These are phyloP conservation scores for Drosophila mimetica DNA, from an alignment of 2,888 invertebrate species.

Conservation along the genomic window DNA sequence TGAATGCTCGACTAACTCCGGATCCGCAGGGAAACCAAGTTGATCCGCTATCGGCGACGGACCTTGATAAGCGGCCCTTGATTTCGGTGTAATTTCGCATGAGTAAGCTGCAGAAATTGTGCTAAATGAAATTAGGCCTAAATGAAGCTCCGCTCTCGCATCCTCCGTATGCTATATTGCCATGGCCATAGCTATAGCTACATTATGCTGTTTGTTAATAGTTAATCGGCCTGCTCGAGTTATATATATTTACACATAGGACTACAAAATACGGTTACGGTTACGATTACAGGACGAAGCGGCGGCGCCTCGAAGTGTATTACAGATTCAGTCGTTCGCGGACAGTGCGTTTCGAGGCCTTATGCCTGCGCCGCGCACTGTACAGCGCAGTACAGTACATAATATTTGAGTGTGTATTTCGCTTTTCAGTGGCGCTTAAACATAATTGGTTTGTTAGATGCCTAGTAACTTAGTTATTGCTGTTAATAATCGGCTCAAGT, in stretches of 20 bases:
- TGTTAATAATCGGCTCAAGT: slow-evolving; percentile 14
- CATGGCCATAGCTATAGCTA: slow-evolving; percentile 3
- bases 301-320: slow-evolving; percentile 14
- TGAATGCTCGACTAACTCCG: slow-evolving; percentile 1
- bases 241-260: slow-evolving; percentile 24
- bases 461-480: slow-evolving; percentile 32
- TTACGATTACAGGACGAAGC: slow-evolving; percentile 23
- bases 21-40: neutral
- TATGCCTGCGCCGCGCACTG: neutral
- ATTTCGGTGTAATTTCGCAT: slow-evolving; percentile 12
- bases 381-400: neutral
- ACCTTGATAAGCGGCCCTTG: slow-evolving; percentile 17
- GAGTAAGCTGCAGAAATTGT: slow-evolving; percentile 54
- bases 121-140: slow-evolving; percentile 61
- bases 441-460: slow-evolving; percentile 6
- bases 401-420: neutral
- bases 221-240: slow-evolving; percentile 14
- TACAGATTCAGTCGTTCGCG: slow-evolving; percentile 36
- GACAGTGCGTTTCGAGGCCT: slow-evolving; percentile 9
- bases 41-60: slow-evolving; percentile 4
- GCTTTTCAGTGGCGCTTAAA: slow-evolving; percentile 6
- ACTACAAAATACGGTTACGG: slow-evolving; percentile 10
- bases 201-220: slow-evolving; percentile 5
- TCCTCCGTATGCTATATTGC: slow-evolving; percentile 8
- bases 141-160: slow-evolving; percentile 17